Evolutionary conservation across 2,797 vertebrate species (phyloP).

Genomic region (Remorina albescens): DNA sequence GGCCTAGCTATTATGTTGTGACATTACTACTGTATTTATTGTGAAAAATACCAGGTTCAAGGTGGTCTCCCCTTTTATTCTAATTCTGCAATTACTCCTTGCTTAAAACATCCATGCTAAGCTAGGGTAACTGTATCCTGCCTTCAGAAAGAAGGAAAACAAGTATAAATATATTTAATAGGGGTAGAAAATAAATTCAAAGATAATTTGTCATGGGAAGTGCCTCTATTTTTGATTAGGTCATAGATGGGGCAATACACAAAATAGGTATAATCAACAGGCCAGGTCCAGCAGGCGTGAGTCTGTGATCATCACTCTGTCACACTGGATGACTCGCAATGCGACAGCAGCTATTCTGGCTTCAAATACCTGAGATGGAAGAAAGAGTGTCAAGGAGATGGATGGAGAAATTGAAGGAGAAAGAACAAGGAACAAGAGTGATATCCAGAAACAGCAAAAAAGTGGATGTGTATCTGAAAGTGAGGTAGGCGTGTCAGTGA

Average conservation of each 20-base stretch:
- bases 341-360: conserved; percentile 48
- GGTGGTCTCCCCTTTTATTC: no score
- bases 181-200: conserved; percentile 3
- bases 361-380: conserved; percentile 55
- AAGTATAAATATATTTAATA: no score
- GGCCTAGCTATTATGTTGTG: no score
- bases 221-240: conserved; percentile 35
- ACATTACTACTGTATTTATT: no score
- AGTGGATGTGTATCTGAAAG: conserved; percentile 10
- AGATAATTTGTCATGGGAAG: background rate
- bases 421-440: conserved; percentile 54
- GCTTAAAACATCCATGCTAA: background rate
- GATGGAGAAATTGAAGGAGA: conserved; percentile 36
- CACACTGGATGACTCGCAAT: conserved; percentile 67
- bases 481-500: conserved; percentile 55
- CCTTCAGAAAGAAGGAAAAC: background rate
- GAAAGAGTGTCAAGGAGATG: conserved; percentile 36
- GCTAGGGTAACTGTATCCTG: background rate
- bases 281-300: conserved; percentile 38
- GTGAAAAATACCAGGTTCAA: no score
- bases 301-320: conserved; percentile 60
- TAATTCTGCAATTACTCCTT: no score
- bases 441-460: conserved; percentile 36
- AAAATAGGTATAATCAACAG: conserved; percentile 26
- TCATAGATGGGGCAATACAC: conserved; percentile 21